Evolutionary conservation across 37 sponge, comb jelly and placozoan genomes (phyloP).

Genomic region (Crambe crambe): DNA sequence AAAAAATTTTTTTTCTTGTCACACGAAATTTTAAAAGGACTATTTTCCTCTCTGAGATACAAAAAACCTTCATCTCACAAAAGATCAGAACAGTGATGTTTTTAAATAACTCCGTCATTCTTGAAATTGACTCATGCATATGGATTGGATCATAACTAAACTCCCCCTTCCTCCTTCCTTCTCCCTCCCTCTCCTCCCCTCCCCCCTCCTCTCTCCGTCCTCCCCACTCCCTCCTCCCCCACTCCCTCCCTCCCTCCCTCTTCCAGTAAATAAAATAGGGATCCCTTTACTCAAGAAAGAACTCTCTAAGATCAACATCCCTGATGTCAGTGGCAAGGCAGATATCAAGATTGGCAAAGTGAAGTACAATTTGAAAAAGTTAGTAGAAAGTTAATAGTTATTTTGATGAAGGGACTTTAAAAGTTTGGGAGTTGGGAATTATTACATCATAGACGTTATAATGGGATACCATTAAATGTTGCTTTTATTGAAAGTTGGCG

Average conservation of each 20-base stretch:
- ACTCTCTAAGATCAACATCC: conserved; percentile 51
- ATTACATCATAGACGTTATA: no score
- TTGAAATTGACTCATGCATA: no score
- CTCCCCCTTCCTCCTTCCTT: neutral
- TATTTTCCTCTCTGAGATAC: no score
- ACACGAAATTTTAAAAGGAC: no score
- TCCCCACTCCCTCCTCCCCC: neutral
- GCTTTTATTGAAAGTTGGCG: no score
- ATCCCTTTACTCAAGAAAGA: conserved; percentile 65
- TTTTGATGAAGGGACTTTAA: no score
- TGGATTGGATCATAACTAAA: neutral
- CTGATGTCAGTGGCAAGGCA: conserved; percentile 56
- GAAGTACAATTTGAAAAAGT: conserved; percentile 47
- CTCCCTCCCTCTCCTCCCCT: neutral
- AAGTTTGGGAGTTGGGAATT: no score
- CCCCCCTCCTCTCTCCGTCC: neutral
- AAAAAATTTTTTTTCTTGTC: no score
- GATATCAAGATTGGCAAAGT: conserved; percentile 37
- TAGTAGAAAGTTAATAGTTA: neutral
- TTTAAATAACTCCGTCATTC: no score
- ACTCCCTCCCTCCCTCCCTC: neutral
- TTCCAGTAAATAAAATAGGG: conserved; percentile 57
- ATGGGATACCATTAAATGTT: no score
- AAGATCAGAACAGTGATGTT: no score
- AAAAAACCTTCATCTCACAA: no score